Evolutionary conservation across 1,140 invertebrate genomes (phyloP), one percentile per base, ranked within the genome.

Genomic region (Oreohelix idahoensis): DNA sequence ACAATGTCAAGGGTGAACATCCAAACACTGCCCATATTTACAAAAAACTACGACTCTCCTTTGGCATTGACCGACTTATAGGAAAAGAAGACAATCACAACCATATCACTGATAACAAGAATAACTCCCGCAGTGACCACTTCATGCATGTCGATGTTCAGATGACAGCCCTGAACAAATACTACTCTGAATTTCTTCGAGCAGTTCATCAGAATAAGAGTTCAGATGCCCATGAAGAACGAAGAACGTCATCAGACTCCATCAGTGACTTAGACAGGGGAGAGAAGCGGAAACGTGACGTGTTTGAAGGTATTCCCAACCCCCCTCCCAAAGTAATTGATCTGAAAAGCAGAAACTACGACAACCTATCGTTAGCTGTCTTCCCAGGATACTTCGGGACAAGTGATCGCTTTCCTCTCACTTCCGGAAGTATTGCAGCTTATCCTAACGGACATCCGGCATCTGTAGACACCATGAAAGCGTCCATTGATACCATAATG

Each of bases 271-370:
- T n/a, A n/a, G 36, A 74, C 11, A 70, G 11, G 8, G 79, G 79
- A 1, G 80, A 75, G 29, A 82, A 82, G 36, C 8, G 80, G 39
- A 82, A 82, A 42, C 70, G 80, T 26, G 80, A 82, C 35, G 80
- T 82, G 4, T 82, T 82, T 58, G 80, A 82, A 45, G 80, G 80
- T 5, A 82, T 82, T 35, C 80, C 80, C 1, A 82, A 82, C 32
- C 70, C 80, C 4, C 80, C 80, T 26, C 80, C 80, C 10, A 82
- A 82, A 75, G 17, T 82, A 1, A 58, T 82, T 32, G 80, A 82
- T 29, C 51, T 82, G 5, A 82, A 82, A 39, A 20, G 1, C 20
- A 82, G 70, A 75, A 80, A 49, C 39, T 51, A 35, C 23, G 69
- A 73, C 45, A 2, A 38, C 17, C 45, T 80, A 13, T 51, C 79